Percentiles rank a stretch among this genome's conserved stretches.
Evolutionary conservation across 2,797 vertebrate species (phyloP).

Genomic region (Harpagifer antarcticus): DNA sequence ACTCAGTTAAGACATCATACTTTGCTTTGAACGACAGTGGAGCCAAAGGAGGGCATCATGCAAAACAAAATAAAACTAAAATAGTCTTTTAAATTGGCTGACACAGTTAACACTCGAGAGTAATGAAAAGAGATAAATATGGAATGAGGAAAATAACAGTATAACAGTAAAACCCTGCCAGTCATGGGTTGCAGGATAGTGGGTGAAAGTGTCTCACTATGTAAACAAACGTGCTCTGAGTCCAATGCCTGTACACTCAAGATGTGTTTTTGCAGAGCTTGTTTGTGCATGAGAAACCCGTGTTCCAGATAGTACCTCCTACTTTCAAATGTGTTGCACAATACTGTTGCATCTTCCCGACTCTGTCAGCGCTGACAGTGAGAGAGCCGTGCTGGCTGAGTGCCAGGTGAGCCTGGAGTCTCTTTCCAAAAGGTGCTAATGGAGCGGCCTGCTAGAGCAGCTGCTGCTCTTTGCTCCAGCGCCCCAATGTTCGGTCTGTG

Average conservation of each 20-base stretch:
- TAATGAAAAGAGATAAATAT: slow-evolving; percentile 42
- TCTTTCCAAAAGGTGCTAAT: slow-evolving; percentile 81
- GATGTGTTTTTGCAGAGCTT: slow-evolving; percentile 31
- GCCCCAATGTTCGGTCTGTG: slow-evolving; percentile 32
- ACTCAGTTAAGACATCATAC: slow-evolving; percentile 25
- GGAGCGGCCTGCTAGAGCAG: slow-evolving; percentile 71
- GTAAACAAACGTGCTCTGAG: slow-evolving; percentile 51
- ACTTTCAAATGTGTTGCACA: slow-evolving; percentile 62
- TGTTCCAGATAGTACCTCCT: slow-evolving; percentile 51
- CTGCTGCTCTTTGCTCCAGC: slow-evolving; percentile 77
- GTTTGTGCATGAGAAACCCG: slow-evolving; percentile 58
- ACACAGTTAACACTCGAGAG: slow-evolving; percentile 48
- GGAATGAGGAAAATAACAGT: slow-evolving; percentile 45
- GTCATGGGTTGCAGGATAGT: slow-evolving; percentile 42
- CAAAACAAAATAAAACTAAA: slow-evolving; percentile 43
- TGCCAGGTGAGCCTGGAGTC: slow-evolving; percentile 64
- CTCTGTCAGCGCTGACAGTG: slow-evolving; percentile 43
- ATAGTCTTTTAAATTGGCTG: slow-evolving; percentile 48
- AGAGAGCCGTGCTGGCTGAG: slow-evolving; percentile 49
- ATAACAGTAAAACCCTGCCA: slow-evolving; percentile 49
- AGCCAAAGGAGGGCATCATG: slow-evolving; percentile 29
- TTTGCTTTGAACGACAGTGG: slow-evolving; percentile 23
- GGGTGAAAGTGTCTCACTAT: slow-evolving; percentile 46
- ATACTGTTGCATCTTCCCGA: slow-evolving; percentile 47
- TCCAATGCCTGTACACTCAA: slow-evolving; percentile 30